Base-by-base conservation (phyloP, 1,140 invertebrate genomes). In the Papilio machaon region DNA sequence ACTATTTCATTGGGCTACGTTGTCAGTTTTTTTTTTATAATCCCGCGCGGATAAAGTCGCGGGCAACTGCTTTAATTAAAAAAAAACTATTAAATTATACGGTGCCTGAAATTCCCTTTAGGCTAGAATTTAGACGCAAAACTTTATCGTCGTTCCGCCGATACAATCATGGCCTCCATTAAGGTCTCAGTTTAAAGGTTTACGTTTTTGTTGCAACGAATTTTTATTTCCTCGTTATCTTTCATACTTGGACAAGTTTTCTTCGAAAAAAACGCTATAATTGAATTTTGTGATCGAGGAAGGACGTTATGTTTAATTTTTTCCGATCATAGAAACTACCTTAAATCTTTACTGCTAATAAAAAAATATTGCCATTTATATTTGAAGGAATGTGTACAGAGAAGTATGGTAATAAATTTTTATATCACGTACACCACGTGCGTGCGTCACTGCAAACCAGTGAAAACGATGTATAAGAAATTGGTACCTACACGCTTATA, bases 391-490 rank as follows among this genome's bases (percentile, higher is more conserved):
- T 46, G 13, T 11, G 6, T 52, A 54, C 54, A 11, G 76, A 47
- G 58, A 64, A 17, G 77, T 67, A 19, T 60, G 46, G 38, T 2
- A 64, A 79, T 79, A 67, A 79, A 67, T 79, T 67, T 47, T 46
- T 35, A 38, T 60, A 8, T 38, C 52, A 38, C 17, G 30, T 58
- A 46, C 77, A 8, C 54, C 13, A 8, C 30, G 13, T 78, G 10
- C 43, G 43, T 79, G 77, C 77, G 77, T 79, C 77, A 79, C 77
- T 38, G 13, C 9, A 64, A 43, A 64, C 15, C 17, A 46, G 10
- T 67, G 58, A 64, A 64, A 79, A 67, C 35, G 15, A 46, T n/a
- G 11, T 64, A 19, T 9, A 64, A 79, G 58, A 79, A 17, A 46
- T 75, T 52, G 8, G 3, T 35, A 35, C 30, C 2, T 43, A 30